Base-by-base conservation (phyloP, 2,113 vertebrate genomes). In the Agapornis roseicollis region DNA sequence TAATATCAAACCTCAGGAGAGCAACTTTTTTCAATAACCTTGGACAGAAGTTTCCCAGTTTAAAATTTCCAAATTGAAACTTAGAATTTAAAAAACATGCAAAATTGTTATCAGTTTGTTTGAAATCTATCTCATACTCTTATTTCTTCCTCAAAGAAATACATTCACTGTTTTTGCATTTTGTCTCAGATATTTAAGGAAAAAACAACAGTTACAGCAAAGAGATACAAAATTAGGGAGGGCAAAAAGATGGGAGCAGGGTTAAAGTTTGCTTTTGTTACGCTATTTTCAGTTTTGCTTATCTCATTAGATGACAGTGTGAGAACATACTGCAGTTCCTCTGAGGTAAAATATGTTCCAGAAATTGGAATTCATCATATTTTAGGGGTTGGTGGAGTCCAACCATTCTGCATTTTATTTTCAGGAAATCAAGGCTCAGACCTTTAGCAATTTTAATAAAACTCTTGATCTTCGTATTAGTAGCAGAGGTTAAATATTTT, bases 311-410 rank as follows among this genome's bases (percentile, higher is more conserved):
- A 85, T 0, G 3, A 47, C 27, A 91, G 8, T 41, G n/a, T 80
- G 42, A 94, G n/a, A 90, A 74, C 10, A 71, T 27, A 68, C 29
- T 20, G 44, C 41, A 44, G 33, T 35, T 79, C 5, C 44, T 66
- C 33, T 20, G 15, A 64, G 29, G 37, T 56, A 69, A 80, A 89
- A 76, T 80, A 82, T 8, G 3, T 65, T 61, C 64, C 29, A 89
- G n/a, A 96, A 96, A 89, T 18, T 7, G n/a, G 65, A 89, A 95
- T 72, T 82, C 65, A 79, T 31, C 31, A 63, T 72, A 44, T 55
- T 80, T 82, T 37, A 47, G 29, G 18, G 8, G 9, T n/a, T 91
- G 66, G 33, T 63, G 39, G 20, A 63, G 25, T 80, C 11, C 6
- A 9, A n/a, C 17, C 31, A 41, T 85, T 60, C 70, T 85, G 65